phyloP scores from a whole-genome alignment of 2,113 vertebrate genomes.

The Ranitomeya imitator region DNA sequence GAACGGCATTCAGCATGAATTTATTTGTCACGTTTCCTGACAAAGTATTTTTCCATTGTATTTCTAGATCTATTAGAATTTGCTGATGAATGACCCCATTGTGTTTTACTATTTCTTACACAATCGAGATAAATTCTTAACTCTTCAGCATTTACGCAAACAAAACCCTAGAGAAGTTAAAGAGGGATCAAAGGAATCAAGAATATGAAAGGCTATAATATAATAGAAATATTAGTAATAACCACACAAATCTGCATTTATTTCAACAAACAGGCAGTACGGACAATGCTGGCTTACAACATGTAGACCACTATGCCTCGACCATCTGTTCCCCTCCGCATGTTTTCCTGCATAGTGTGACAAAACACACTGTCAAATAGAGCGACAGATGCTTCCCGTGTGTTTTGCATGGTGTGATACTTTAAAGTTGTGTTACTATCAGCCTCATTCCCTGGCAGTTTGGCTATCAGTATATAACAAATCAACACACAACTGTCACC shows the following conservation, averaged over 20 bases:
- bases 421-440: constrained; percentile 50
- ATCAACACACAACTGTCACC: constrained; percentile 24
- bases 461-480: not conserved
- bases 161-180: not conserved
- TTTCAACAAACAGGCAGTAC: not conserved
- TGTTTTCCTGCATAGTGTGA: constrained; percentile 53
- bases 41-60: not conserved
- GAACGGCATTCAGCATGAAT: not conserved
- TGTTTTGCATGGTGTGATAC: constrained; percentile 41
- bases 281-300: constrained; percentile 39
- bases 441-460: constrained; percentile 17
- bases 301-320: constrained; percentile 47
- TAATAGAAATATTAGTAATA: not conserved
- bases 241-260: not conserved
- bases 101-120: too few species aligned
- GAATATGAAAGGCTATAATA: not conserved
- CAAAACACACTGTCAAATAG: constrained; percentile 64
- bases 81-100: not conserved
- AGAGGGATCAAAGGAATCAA: not conserved
- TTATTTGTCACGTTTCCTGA: not conserved
- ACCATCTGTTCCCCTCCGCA: constrained; percentile 63
- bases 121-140: too few species aligned
- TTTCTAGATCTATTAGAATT: not conserved
- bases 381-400: constrained; percentile 61
- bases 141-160: too few species aligned